Conservation (phyloP, 2,888 invertebrate genomes). For the Chirona hameri region DNA sequence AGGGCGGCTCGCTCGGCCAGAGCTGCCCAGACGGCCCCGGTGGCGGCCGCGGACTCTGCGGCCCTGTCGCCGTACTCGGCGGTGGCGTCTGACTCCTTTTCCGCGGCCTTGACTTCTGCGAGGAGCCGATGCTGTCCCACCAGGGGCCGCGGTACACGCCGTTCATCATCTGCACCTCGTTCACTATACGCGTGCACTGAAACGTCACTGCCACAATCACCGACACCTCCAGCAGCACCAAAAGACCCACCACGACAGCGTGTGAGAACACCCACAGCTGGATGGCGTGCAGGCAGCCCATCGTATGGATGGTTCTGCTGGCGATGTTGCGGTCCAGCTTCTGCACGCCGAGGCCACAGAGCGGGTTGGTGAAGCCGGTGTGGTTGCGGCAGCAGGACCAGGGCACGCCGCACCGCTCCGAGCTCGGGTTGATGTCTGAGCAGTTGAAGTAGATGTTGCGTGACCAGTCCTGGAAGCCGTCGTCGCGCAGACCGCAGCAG, state of each 20-base stretch:
- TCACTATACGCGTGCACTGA: neutral
- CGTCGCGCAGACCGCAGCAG: conserved; percentile 38
- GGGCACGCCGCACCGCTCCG: conserved; percentile 39
- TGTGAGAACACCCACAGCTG: neutral
- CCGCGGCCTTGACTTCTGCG: neutral
- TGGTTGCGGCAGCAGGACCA: conserved; percentile 37
- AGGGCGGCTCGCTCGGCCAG: neutral
- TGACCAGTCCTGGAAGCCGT: conserved; percentile 80
- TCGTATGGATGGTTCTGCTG: neutral
- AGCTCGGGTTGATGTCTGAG: conserved; percentile 48
- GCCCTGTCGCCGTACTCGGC: neutral
- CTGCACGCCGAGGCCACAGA: neutral
- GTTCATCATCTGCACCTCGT: conserved; percentile 6
- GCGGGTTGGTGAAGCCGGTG: neutral
- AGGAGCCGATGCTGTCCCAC: neutral
- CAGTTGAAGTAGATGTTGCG: conserved; percentile 96
- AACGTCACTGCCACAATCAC: neutral
- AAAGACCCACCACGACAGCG: neutral
- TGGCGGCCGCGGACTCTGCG: neutral
- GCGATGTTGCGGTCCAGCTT: conserved; percentile 5
- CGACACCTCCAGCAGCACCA: neutral
- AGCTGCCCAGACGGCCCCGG: neutral
- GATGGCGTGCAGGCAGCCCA: neutral
- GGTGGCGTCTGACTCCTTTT: neutral
- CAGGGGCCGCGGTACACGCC: conserved; percentile 6